Evolutionary conservation across 30 jellyfish, hydroid and myxozoan species (phyloP).

Genomic region (Clytia hemisphaerica): DNA sequence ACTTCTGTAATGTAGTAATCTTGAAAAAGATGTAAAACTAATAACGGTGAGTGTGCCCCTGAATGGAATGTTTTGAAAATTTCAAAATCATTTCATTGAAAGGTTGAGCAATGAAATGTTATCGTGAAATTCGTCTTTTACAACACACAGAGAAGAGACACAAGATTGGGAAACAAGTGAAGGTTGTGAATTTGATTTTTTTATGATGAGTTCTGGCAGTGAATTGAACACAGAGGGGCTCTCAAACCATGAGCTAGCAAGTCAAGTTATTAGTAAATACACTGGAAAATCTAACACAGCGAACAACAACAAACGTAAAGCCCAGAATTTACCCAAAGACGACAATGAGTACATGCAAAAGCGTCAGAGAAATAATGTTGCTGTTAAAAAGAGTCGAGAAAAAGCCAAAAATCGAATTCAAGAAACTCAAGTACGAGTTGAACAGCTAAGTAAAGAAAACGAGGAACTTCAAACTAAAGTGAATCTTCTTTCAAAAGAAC

Average conservation of each 20-base stretch:
- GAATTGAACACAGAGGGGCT: too few relatives aligned
- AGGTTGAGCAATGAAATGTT: too few relatives aligned
- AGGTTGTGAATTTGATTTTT: too few relatives aligned
- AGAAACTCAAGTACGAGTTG: slow-evolving; percentile 91
- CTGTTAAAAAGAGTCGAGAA: slow-evolving; percentile 90
- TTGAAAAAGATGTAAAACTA: too few relatives aligned
- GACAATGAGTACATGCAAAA: slow-evolving; percentile 67
- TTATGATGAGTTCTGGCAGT: too few relatives aligned
- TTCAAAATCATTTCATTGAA: too few relatives aligned
- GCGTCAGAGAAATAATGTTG: slow-evolving; percentile 82
- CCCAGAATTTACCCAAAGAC: slow-evolving; percentile 7
- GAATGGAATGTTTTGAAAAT: too few relatives aligned
- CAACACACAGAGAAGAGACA: too few relatives aligned
- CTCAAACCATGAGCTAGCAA: slow-evolving; percentile 29
- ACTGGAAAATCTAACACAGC: slow-evolving; percentile 19
- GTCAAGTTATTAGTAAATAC: slow-evolving; percentile 29
- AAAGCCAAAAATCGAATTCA: slow-evolving; percentile 73
- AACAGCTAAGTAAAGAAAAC: slow-evolving; percentile 82
- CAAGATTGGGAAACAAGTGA: too few relatives aligned
- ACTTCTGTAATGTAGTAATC: too few relatives aligned
- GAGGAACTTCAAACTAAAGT: slow-evolving; percentile 79
- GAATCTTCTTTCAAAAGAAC: slow-evolving; percentile 69
- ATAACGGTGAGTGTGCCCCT: too few relatives aligned
- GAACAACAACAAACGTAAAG: slow-evolving; percentile 22
- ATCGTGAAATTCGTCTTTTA: too few relatives aligned